Evolutionary conservation across 2,797 vertebrate species (phyloP), one percentile per base, ranked within the genome.

Genomic region (Neopelma chrysocephalum): DNA sequence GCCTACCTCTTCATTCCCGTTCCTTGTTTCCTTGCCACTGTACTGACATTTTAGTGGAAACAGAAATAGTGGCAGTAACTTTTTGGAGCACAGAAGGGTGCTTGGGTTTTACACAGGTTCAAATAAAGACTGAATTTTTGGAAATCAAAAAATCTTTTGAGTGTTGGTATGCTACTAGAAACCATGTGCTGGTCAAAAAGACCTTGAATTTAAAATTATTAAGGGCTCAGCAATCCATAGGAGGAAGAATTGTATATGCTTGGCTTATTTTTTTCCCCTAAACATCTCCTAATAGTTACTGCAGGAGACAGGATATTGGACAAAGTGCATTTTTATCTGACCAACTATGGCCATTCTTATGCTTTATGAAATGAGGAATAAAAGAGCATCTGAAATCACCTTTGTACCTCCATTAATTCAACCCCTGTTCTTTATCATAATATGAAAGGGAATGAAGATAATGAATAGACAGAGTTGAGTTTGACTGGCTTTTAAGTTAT

Each of bases 401-500:
- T 86, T 78, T 82, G 45, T 83, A 69, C 26, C 32, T 78, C 69
- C 54, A 57, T 85, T 82, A 91, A 85, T 89, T 73, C 76, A 92
- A 85, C 6, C 12, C 5, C 57, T 82, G 11, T 57, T 94, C 79
- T 88, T 58, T 75, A 31, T 78, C 54, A 15, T 58, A 72, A 25
- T 75, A 18, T 51, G 54, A 72, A 92, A 81, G 26, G 34, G 23
- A 89, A 60, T 60, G 18, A 62, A 83, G 53, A 65, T 73, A 56
- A 86, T 92, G 11, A 90, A 89, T 82, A 90, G 40, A 81, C 81
- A 36, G 2, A 60, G 86, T 68, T 91, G 83, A 62, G 80, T 93
- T 88, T 82, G 82, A 45, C 32, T 93, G 53, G 71, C 60, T 84
- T 93, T 88, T 84, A 91, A 72, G 82, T 85, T 96, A 57, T 32